phyloP scores from a whole-genome alignment of 1,140 invertebrate species.

The Nixonia krombeini region DNA sequence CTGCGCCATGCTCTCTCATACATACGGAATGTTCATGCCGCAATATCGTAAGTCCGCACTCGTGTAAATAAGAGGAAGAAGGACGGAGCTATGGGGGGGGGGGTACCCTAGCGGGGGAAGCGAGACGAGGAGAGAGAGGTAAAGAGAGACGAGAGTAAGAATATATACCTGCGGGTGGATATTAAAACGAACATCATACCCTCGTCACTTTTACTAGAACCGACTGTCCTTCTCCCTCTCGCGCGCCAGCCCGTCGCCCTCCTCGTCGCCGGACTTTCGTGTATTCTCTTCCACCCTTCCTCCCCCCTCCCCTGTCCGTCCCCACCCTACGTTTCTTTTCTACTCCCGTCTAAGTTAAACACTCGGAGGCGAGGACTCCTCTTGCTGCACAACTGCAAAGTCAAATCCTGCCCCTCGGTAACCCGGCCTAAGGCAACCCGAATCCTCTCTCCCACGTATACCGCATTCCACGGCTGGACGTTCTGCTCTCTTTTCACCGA shows the following conservation, averaged over 20 bases:
- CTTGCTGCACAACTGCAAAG: constrained; percentile 55
- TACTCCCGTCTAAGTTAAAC: constrained; percentile 35
- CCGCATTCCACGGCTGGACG: constrained; percentile 48
- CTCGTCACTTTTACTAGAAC: constrained; percentile 66
- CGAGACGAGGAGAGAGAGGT: constrained; percentile 19
- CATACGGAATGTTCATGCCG: constrained; percentile 20
- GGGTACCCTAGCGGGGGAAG: too few species aligned
- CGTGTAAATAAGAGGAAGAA: constrained; percentile 18
- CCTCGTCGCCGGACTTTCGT: constrained; percentile 23
- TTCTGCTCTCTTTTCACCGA: constrained; percentile 39
- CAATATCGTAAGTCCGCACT: background rate
- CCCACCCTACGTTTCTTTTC: constrained; percentile 6
- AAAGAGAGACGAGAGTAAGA: constrained; percentile 48
- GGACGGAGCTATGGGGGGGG: constrained; percentile 21
- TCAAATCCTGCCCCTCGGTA: constrained; percentile 50
- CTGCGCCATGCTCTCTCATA: too few species aligned
- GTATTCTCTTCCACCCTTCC: constrained; percentile 12
- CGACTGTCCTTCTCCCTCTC: constrained; percentile 24
- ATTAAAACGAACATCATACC: constrained; percentile 71
- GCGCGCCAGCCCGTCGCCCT: background rate
- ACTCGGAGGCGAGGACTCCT: constrained; percentile 14
- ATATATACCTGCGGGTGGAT: constrained; percentile 68
- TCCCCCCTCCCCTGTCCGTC: constrained; percentile 14
- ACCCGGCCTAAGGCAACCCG: constrained; percentile 31
- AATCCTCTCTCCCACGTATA: constrained; percentile 9